phyloP scores from a whole-genome alignment of 2,888 invertebrate genomes.

The Stenichneumon culpator region DNA sequence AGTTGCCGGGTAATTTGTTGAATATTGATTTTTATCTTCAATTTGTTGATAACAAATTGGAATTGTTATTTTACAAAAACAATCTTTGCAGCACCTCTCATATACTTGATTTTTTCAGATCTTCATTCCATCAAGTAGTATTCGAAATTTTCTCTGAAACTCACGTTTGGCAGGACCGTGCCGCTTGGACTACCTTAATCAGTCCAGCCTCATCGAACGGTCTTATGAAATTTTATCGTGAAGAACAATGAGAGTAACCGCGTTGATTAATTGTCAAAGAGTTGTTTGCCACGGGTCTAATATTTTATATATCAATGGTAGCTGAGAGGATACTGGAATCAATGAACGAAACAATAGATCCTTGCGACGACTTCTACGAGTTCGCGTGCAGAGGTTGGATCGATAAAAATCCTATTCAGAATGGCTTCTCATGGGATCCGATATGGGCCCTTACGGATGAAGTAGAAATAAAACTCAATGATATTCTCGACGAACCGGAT shows the following conservation, averaged over 20 bases:
- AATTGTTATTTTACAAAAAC: too few relatives aligned
- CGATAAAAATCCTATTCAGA: conserved; percentile 89
- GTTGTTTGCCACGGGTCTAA: neutral
- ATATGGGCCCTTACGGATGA: conserved; percentile 88
- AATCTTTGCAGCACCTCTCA: too few relatives aligned
- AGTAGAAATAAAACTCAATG: conserved; percentile 87
- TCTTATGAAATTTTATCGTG: conserved; percentile 12
- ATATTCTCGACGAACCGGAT: conserved; percentile 87
- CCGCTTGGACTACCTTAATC: too few relatives aligned
- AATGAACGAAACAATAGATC: conserved; percentile 88
- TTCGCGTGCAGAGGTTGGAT: conserved; percentile 91
- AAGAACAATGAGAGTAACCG: conserved; percentile 11
- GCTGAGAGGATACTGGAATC: conserved; percentile 88
- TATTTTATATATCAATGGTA: conserved; percentile 73
- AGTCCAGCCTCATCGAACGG: too few relatives aligned
- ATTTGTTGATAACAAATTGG: too few relatives aligned
- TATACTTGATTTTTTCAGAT: too few relatives aligned
- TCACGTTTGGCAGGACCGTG: too few relatives aligned
- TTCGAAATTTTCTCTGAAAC: too few relatives aligned
- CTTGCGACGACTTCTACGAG: conserved; percentile 90
- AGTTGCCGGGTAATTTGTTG: too few relatives aligned
- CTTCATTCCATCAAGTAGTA: too few relatives aligned
- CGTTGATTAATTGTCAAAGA: neutral
- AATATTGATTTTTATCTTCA: too few relatives aligned
- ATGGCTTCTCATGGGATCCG: conserved; percentile 90